A percentile compares a stretch with the other conserved stretches of the same genome.
These are phyloP conservation scores for Lobophora halterata DNA, from an alignment of 2,888 invertebrate genomes.

Conservation along the genomic window DNA sequence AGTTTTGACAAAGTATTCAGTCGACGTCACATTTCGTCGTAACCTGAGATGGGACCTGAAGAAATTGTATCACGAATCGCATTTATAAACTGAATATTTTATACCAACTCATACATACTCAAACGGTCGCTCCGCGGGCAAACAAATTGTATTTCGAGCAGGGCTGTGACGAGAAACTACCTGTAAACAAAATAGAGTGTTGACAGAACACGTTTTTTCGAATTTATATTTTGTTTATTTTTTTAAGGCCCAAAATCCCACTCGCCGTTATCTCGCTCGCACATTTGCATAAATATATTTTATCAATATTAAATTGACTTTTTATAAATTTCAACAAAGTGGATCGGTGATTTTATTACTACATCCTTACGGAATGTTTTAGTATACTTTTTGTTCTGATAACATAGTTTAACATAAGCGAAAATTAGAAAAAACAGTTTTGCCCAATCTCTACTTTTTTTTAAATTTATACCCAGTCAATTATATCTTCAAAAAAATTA, in stretches of 20 bases:
- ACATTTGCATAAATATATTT: neutral
- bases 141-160: slow-evolving; percentile 46
- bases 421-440: too few relatives aligned
- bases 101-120: slow-evolving; percentile 41
- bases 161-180: slow-evolving; percentile 19
- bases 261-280: too few relatives aligned
- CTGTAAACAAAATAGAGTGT: slow-evolving; percentile 6
- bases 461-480: too few relatives aligned
- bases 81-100: slow-evolving; percentile 50
- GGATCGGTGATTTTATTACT: too few relatives aligned
- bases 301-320: slow-evolving; percentile 12
- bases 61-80: slow-evolving; percentile 42
- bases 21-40: slow-evolving; percentile 30
- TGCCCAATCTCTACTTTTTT: too few relatives aligned
- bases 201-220: neutral
- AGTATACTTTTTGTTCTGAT: too few relatives aligned
- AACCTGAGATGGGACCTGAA: slow-evolving; percentile 26
- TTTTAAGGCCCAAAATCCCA: too few relatives aligned
- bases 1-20: slow-evolving; percentile 33
- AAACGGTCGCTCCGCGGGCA: slow-evolving; percentile 38
- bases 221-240: slow-evolving; percentile 9
- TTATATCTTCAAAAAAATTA: too few relatives aligned
- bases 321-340: too few relatives aligned
- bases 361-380: too few relatives aligned
- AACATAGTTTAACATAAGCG: too few relatives aligned